A percentile compares a stretch with the other conserved stretches of the same genome.
Conservation (phyloP, 2,113 vertebrate genomes). For the Sclerurus mexicanus region DNA sequence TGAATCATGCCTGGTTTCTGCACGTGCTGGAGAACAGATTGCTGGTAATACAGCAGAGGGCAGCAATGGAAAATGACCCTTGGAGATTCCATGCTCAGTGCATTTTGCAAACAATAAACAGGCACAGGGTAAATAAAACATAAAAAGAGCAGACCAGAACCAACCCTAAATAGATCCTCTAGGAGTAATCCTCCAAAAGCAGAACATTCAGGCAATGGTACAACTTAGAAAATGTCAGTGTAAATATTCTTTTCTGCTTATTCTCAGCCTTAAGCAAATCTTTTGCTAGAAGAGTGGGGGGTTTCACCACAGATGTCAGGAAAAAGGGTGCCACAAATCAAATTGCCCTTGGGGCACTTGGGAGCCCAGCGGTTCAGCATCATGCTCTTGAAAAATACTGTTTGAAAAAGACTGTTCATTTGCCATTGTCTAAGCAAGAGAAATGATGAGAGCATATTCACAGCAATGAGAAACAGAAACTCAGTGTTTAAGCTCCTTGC, state of each 20-base stretch:
- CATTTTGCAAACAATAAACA: conserved; percentile 38
- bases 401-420: background rate
- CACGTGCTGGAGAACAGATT: background rate
- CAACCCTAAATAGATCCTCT: conserved; percentile 25
- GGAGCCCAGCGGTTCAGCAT: background rate
- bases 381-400: background rate
- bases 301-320: background rate
- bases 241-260: background rate
- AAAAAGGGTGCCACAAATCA: background rate
- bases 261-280: conserved; percentile 18
- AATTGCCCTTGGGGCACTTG: background rate
- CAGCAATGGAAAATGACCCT: conserved; percentile 41
- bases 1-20: background rate
- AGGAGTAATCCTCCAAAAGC: conserved; percentile 32
- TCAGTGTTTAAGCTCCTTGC: background rate
- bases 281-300: background rate
- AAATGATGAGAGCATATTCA: background rate
- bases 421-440: background rate
- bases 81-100: background rate
- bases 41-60: conserved; percentile 11
- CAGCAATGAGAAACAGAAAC: background rate
- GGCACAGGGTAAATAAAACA: conserved; percentile 47
- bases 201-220: background rate
- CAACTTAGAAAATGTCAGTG: background rate
- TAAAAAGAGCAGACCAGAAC: conserved; percentile 26